Base-by-base conservation (phyloP, 1,140 invertebrate genomes). In the Ceratitis capitata region DNA sequence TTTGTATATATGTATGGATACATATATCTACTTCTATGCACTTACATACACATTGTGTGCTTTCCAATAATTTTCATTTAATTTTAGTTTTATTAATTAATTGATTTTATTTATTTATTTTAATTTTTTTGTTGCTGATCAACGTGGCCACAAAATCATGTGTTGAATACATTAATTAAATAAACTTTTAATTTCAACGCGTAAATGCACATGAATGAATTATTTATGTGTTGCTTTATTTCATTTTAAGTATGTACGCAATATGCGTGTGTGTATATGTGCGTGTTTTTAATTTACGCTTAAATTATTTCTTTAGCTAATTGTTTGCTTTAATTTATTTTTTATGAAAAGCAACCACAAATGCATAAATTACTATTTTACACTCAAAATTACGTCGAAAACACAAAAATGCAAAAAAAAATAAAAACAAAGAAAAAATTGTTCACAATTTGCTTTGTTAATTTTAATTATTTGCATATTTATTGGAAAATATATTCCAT, bases 351-450 rank as follows among this genome's bases (percentile, higher is more conserved):
- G 5, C 32, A 53, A 83, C 51, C 51, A 10, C 47, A 83, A 83
- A 56, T 35, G 26, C n/a, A 83, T 56, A 39, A 83, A 83, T 53
- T 51, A 83, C 53, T 83, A 26, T 16, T 45, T 78, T 23, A 47
- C 39, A 45, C 69, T 78, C 61, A 39, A 14, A n/a, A 39, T 82
- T 53, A n/a, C n/a, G n/a, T n/a, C n/a, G n/a, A n/a, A n/a, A n/a
- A n/a, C n/a, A n/a, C n/a, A n/a, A n/a, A n/a, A n/a, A n/a, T n/a
- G n/a, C n/a, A n/a, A n/a, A n/a, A n/a, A n/a, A n/a, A n/a, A n/a
- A n/a, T n/a, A n/a, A n/a, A n/a, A n/a, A n/a, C n/a, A n/a, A n/a
- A n/a, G n/a, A n/a, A n/a, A n/a, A n/a, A n/a, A n/a, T n/a, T n/a
- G n/a, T n/a, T n/a, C n/a, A n/a, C n/a, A n/a, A n/a, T n/a, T n/a